Evolutionary conservation across 2,797 vertebrate genomes (phyloP), one percentile per base, ranked within the genome.

Genomic region (Fistularia commersonii): DNA sequence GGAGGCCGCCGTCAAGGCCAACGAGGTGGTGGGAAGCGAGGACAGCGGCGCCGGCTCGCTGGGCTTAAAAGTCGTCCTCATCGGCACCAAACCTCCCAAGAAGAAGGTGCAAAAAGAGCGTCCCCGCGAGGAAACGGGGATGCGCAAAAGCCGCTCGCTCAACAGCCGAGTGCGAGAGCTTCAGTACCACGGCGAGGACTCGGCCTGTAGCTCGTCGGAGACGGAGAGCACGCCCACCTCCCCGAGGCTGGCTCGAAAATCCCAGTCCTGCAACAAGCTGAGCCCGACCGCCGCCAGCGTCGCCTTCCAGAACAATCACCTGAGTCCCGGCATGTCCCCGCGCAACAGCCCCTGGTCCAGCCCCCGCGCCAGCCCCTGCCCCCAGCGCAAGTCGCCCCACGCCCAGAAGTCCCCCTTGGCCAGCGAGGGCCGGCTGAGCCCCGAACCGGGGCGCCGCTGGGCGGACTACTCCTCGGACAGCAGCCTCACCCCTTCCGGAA

Each of bases 401-500:
- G 50, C 77, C 35, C 88, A 83, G 42, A 95, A 93, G 70, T 98
- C 95, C 33, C 95, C 94, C 0, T 69, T 99, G 48, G 93, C 87
- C 1, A 90, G 88, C 34, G 92, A 94, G 45, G 85, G 89, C 34
- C 85, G 90, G 23, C 82, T 90, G 33, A 93, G 91, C 54, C 76
- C 83, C 0, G 91, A 90, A 58, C 23, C 90, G 0, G 95, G 93
- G 0, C 94, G 88, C 23, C 93, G 91, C 49, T 91, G 89, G 75
- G 88, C 74, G 1, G 97, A 98, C 86, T 96, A 97, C 76, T 99
- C 96, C n/a, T 98, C 95, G 0, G 97, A 99, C 68, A 98, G 96
- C 77, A 98, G 96, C 56, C 74, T 90, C 64, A 98, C 97, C 0
- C 96, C 97, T 1, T 98, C 91, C 0, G 91, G 94, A 12, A 98